Evolutionary conservation across 2,888 invertebrate species (phyloP), one percentile per base, ranked within the genome.

Genomic region (Lymantria dispar): DNA sequence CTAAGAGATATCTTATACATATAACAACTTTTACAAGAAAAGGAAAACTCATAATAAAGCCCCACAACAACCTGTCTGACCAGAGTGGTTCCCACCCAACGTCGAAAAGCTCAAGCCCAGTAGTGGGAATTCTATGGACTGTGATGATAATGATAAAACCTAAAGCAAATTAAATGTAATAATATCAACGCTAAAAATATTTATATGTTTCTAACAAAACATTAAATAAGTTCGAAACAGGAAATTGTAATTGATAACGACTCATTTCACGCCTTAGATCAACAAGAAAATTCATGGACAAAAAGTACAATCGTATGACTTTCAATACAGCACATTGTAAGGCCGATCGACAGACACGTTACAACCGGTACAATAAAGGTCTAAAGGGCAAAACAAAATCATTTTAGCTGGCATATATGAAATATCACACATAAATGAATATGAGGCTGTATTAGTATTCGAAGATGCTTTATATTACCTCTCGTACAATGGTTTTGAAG

Each of bases 391-490:
- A 62, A 68, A 74, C 60, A 67, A 66, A 70, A 72, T 70, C 9
- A 70, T 72, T 68, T 66, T 61, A 69, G 70, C 57, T 55, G 56
- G 48, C 67, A 64, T 74, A 67, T 71, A 78, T 70, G 80, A 76
- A 78, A 80, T 77, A 81, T 79, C 75, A 78, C 79, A 74, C 74
- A 69, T 82, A 78, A 83, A 83, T 64, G 69, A 62, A 78, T 70
- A 76, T 73, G 78, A 76, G 75, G 59, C 60, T 62, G 67, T 76
- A 72, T 74, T 79, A 78, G 76, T 74, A 62, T 68, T 70, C 65
- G 58, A 59, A 51, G 60, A 56, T 55, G 61, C 62, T 63, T 58
- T 47, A 50, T 55, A 56, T 8, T 62, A 47, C 47, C 53, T 44
- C 48, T 48, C 59, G 59, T 53, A 63, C 74, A 72, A 74, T 74